Conservation (phyloP, 2,797 vertebrate species). For the Phataginus tricuspis region DNA sequence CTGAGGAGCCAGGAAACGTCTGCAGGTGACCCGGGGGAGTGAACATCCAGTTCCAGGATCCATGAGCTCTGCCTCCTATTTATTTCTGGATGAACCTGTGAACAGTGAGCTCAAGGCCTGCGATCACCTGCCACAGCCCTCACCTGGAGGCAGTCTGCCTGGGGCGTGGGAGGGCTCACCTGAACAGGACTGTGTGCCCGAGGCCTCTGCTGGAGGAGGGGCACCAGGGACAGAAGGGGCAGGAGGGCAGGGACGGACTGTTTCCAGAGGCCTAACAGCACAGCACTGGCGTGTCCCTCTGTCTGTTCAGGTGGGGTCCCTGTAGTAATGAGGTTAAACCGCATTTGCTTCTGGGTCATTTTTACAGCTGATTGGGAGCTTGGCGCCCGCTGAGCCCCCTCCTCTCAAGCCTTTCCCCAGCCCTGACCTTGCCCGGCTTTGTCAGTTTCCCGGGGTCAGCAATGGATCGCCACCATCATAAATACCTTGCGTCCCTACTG, state of each 20-base stretch:
- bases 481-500: not conserved
- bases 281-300: no score
- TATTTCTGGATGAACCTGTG: not conserved
- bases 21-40: not conserved
- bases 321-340: not conserved
- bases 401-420: not conserved
- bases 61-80: not conserved
- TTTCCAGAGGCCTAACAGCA: not conserved
- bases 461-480: not conserved
- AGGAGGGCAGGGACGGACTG: not conserved
- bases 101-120: not conserved
- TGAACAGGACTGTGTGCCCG: not conserved
- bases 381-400: not conserved
- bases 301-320: not conserved
- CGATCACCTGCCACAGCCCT: not conserved
- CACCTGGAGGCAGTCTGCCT: not conserved
- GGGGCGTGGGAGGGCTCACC: no score
- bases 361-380: not conserved
- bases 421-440: not conserved
- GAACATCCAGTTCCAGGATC: not conserved
- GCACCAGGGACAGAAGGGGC: no score
- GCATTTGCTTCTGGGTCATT: not conserved
- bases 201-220: not conserved
- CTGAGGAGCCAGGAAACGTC: not conserved
- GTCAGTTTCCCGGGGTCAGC: not conserved